Conservation (phyloP, 1,140 invertebrate genomes). For the Xylocopa sonorina region DNA sequence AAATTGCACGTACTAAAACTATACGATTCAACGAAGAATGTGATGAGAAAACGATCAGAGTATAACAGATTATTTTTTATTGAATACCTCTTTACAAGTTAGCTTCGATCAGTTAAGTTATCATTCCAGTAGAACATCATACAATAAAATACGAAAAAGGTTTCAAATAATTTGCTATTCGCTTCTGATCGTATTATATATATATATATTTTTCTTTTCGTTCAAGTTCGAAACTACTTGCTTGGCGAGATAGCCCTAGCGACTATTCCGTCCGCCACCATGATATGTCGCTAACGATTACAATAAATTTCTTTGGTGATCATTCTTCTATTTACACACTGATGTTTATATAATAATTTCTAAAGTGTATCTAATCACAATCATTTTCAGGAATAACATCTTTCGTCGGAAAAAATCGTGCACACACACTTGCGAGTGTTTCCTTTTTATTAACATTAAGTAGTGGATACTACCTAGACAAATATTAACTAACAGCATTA, state of each 20-base stretch:
- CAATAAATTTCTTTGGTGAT: constrained; percentile 52
- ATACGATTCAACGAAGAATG: constrained; percentile 9
- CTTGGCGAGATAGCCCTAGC: constrained; percentile 1
- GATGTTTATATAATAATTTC: constrained; percentile 43
- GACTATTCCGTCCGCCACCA: background rate
- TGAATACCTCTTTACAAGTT: background rate
- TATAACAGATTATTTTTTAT: constrained; percentile 22
- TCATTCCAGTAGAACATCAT: background rate
- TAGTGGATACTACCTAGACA: constrained; percentile 26
- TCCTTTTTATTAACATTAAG: constrained; percentile 31
- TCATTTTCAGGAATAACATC: constrained; percentile 29
- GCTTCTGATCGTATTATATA: constrained; percentile 2
- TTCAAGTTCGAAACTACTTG: constrained; percentile 15
- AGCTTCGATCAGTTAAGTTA: background rate
- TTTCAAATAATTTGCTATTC: constrained; percentile 15
- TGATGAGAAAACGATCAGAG: constrained; percentile 13
- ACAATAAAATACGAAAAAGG: background rate
- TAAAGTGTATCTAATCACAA: constrained; percentile 31
- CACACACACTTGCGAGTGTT: constrained; percentile 28
- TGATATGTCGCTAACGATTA: constrained; percentile 50
- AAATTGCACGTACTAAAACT: constrained; percentile 26
- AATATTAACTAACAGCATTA: constrained; percentile 52
- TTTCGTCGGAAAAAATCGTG: constrained; percentile 32
- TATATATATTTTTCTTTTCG: no score
- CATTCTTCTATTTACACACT: constrained; percentile 39